Conservation (phyloP, 2,888 invertebrate genomes). For the Chrysotoxum bicinctum region DNA sequence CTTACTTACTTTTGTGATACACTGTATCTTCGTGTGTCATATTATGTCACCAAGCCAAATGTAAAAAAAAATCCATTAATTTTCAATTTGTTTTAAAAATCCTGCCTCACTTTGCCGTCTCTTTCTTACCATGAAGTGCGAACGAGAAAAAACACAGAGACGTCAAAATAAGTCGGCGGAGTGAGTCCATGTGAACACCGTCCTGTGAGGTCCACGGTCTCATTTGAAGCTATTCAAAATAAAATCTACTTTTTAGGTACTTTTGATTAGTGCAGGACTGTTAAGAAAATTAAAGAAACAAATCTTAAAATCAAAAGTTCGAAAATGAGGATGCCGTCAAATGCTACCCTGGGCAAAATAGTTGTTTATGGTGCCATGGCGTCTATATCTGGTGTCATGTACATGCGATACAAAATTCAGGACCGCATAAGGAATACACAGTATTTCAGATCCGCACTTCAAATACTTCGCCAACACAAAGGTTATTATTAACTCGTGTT, state of each 20-base stretch:
- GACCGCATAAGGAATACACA: constrained; percentile 83
- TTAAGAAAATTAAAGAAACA: background rate
- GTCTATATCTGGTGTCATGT: constrained; percentile 79
- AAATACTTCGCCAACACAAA: constrained; percentile 82
- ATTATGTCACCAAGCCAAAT: too few species aligned
- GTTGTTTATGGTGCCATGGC: constrained; percentile 86
- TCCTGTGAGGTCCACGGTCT: too few species aligned
- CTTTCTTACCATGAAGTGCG: too few species aligned
- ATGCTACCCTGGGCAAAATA: constrained; percentile 84
- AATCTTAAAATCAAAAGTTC: background rate
- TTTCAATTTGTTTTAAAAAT: too few species aligned
- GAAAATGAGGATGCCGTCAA: constrained; percentile 80
- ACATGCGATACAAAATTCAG: constrained; percentile 82
- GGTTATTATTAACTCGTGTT: constrained; percentile 71
- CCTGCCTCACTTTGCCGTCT: too few species aligned
- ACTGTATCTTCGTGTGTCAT: too few species aligned
- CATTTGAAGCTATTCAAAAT: too few species aligned
- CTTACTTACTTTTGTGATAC: too few species aligned
- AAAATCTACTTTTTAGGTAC: background rate
- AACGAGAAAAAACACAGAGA: too few species aligned
- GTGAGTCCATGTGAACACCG: too few species aligned
- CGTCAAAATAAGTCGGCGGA: too few species aligned
- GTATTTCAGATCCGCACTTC: constrained; percentile 86
- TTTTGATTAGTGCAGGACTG: background rate
- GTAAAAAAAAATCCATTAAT: too few species aligned